These are phyloP conservation scores for Xestia xanthographa DNA, from an alignment of 2,888 invertebrate genomes.

Conservation along the genomic window DNA sequence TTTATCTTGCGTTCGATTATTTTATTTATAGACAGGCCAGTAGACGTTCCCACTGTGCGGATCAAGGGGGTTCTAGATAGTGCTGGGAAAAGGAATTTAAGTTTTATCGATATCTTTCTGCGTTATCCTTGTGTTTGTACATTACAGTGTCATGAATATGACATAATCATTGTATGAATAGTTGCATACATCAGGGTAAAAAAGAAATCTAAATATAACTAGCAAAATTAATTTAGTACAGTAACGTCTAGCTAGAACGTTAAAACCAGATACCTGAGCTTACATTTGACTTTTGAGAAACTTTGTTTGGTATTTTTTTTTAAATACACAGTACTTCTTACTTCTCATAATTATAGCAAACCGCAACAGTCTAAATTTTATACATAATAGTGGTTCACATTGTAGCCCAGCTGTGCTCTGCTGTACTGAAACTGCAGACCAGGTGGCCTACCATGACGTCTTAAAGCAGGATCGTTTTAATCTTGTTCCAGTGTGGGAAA, in stretches of 20 bases:
- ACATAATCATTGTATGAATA: neutral
- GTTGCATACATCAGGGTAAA: too few species aligned
- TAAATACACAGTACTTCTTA: too few species aligned
- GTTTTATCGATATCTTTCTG: constrained; percentile 42
- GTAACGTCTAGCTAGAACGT: neutral
- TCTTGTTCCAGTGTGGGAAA: too few species aligned
- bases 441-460: too few species aligned
- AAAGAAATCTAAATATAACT: too few species aligned
- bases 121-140: neutral
- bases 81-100: constrained; percentile 55
- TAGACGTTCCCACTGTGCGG: constrained; percentile 79
- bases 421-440: too few species aligned
- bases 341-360: too few species aligned
- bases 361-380: too few species aligned
- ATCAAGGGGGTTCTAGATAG: constrained; percentile 64
- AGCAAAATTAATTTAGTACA: neutral
- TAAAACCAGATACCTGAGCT: neutral
- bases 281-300: neutral
- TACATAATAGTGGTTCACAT: too few species aligned
- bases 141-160: neutral
- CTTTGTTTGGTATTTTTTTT: too few species aligned
- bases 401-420: too few species aligned
- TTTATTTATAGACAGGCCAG: constrained; percentile 82
- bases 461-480: too few species aligned
- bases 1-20: constrained; percentile 82